Evolutionary conservation across 1,140 invertebrate species (phyloP), one percentile per base, ranked within the genome.

Genomic region (Ylistrum balloti): DNA sequence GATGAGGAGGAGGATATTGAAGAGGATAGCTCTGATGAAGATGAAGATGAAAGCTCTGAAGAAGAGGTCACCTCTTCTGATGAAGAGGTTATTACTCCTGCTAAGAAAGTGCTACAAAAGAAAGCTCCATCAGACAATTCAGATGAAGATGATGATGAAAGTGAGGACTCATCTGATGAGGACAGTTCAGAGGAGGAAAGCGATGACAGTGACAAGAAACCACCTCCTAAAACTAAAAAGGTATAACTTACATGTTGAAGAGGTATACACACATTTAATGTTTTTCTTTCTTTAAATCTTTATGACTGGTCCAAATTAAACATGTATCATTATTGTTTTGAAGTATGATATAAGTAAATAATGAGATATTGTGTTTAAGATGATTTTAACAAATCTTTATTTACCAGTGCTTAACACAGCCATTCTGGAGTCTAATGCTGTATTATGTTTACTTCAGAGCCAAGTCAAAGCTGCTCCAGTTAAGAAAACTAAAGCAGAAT

Each of bases 1-100:
- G 94, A 93, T 11, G 94, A 93, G 87, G 95, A 94, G 0, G 94
- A 95, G 33, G 95, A 96, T 32, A 94, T 93, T 85, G 95, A 95
- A 74, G 94, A 95, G 74, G 94, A 95, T 32, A 91, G 87, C 86
- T 89, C 88, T 28, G 93, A 94, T 33, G 94, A 95, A 85, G 94
- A 94, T 48, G 91, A 90, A 35, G 94, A 94, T 3, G 94, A 94
- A n/a, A 92, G 86, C 33, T 91, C 94, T 20, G 94, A 95, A 17
- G 93, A 94, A 86, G 93, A 91, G 32, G 74, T 85, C 38, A 90
- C 90, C 10, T 90, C 33, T 88, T 90, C 92, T 28, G 91, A 91
- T 20, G 88, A 90, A 85, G 33, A 86, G 88, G 48, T 90, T 90
- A n/a, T 74, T 11, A n/a, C 56, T 7, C 56, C 56, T 74, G 56